A percentile compares a stretch with the other conserved stretches of the same genome.
phyloP scores from a whole-genome alignment of 2,113 vertebrate genomes.

The Myiopsitta monachus region DNA sequence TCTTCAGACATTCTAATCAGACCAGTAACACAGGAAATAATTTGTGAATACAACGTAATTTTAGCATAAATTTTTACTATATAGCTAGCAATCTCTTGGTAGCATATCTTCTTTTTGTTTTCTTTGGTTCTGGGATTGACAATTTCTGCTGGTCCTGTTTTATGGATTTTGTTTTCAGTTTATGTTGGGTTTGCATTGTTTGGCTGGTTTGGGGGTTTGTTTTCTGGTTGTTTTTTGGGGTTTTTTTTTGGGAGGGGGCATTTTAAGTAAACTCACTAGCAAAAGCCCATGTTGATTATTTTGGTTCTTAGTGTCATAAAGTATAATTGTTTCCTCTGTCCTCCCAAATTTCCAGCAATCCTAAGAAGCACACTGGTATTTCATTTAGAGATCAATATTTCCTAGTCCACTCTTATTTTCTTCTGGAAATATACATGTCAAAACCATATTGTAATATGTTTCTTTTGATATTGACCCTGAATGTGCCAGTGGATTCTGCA shows the following conservation, averaged over 20 bases:
- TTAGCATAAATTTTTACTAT: not conserved
- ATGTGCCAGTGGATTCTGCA: not conserved
- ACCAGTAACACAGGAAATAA: not conserved
- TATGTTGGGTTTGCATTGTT: not conserved
- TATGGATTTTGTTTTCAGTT: not conserved
- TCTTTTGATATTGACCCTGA: not conserved
- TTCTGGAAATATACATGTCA: not conserved
- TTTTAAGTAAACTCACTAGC: not conserved
- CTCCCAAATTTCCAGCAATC: not conserved
- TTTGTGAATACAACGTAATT: not conserved
- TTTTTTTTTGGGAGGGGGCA: rapidly evolving
- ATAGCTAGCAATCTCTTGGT: not conserved
- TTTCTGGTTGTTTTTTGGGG: not conserved
- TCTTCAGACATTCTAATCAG: not conserved
- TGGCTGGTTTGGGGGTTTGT: not conserved
- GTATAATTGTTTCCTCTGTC: not conserved
- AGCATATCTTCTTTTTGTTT: not conserved
- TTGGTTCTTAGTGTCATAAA: not conserved
- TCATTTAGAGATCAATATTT: not conserved
- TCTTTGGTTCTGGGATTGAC: not conserved
- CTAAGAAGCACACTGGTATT: rapidly evolving
- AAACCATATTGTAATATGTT: not conserved
- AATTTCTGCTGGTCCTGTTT: not conserved
- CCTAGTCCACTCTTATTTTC: not conserved
- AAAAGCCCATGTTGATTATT: not conserved